phyloP scores from a whole-genome alignment of 2,888 invertebrate species.

The Folsomia candida region DNA sequence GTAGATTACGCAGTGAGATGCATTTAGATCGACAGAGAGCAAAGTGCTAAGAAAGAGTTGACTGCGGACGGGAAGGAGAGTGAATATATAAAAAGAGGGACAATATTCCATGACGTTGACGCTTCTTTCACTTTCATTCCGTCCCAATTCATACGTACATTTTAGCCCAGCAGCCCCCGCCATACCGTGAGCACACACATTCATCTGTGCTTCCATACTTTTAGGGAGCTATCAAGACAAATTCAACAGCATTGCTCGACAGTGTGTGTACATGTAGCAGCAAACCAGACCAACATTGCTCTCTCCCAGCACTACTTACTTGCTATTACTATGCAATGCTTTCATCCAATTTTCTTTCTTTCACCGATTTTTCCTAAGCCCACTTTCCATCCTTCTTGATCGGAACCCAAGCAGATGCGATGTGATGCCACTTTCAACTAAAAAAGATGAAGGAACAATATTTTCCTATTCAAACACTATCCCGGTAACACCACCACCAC shows the following conservation, averaged over 20 bases:
- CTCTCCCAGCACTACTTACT: slow-evolving; percentile 30
- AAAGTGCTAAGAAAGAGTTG: slow-evolving; percentile 43
- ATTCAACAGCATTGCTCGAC: slow-evolving; percentile 7
- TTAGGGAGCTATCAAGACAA: slow-evolving; percentile 16
- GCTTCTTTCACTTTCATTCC: slow-evolving; percentile 41
- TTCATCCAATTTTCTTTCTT: slow-evolving; percentile 51
- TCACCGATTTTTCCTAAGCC: slow-evolving; percentile 48
- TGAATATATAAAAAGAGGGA: slow-evolving; percentile 33
- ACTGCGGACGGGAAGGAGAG: too few relatives aligned
- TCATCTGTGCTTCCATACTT: not conserved
- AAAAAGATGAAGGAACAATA: slow-evolving; percentile 33
- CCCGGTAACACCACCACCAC: not conserved
- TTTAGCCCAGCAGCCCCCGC: slow-evolving; percentile 15
- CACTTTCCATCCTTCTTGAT: slow-evolving; percentile 40
- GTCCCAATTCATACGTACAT: slow-evolving; percentile 44
- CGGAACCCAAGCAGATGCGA: slow-evolving; percentile 34
- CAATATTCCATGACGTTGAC: slow-evolving; percentile 43
- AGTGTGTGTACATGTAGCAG: not conserved
- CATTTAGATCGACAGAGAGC: slow-evolving; percentile 22
- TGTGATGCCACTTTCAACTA: slow-evolving; percentile 28
- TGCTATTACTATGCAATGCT: slow-evolving; percentile 50
- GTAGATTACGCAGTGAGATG: slow-evolving; percentile 23
- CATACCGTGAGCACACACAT: slow-evolving; percentile 12
- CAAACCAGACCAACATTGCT: not conserved
- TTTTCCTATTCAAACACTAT: slow-evolving; percentile 32